phyloP scores from a whole-genome alignment of 1,140 invertebrate genomes.

The Bathynomus jamesi region DNA sequence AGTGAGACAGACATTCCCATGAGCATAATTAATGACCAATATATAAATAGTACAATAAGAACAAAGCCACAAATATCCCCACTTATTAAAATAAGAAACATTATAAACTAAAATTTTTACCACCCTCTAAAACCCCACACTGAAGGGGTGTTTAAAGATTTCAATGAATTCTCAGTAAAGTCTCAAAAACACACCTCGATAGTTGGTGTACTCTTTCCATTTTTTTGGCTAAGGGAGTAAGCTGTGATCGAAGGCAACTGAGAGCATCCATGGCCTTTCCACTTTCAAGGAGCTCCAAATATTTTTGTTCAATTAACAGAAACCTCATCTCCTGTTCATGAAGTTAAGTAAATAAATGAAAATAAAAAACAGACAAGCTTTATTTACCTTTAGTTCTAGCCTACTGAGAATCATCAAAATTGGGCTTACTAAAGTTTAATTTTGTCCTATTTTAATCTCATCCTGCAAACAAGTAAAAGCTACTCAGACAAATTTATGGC shows the following conservation, averaged over 20 bases:
- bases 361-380: no score
- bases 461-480: no score
- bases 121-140: background rate
- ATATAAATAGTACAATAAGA: no score
- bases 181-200: constrained; percentile 44
- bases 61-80: no score
- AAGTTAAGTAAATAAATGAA: constrained; percentile 33
- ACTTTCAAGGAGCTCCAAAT: constrained; percentile 88
- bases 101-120: background rate
- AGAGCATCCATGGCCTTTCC: constrained; percentile 83
- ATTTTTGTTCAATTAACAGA: constrained; percentile 91
- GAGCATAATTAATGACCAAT: no score
- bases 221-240: constrained; percentile 89
- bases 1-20: no score
- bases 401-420: no score
- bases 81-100: background rate
- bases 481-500: no score
- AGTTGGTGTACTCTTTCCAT: constrained; percentile 87
- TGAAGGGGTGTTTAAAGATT: background rate
- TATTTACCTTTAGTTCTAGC: no score
- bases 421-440: no score
- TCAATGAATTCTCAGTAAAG: background rate
- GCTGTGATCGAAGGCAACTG: constrained; percentile 84
- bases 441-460: no score
- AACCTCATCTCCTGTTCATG: constrained; percentile 89